Evolutionary conservation across 35 echinoderm and acorn worm species (phyloP).

Genomic region (Apostichopus parvimensis): DNA sequence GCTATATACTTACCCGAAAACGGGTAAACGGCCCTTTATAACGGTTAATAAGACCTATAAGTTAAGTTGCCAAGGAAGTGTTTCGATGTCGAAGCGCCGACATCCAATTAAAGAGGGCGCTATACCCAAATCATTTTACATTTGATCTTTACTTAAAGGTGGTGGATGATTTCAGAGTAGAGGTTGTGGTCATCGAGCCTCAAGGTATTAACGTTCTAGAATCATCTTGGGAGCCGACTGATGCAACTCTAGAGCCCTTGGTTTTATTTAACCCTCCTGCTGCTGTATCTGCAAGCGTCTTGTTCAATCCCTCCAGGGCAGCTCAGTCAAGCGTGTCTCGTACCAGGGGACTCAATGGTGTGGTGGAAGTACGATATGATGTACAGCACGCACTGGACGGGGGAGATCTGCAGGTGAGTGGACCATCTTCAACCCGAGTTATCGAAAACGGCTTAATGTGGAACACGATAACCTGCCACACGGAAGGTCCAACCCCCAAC

Average conservation of each 20-base stretch:
- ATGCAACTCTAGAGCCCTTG: neutral
- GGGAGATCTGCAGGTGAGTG: conserved; percentile 24
- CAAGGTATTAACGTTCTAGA: neutral
- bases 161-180: neutral
- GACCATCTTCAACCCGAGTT: neutral
- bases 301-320: conserved; percentile 15
- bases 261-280: conserved; percentile 2
- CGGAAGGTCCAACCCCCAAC: too few relatives aligned
- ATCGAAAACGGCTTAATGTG: too few relatives aligned
- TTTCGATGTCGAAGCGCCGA: too few relatives aligned
- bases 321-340: neutral
- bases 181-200: conserved; percentile 19
- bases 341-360: conserved; percentile 1
- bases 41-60: too few relatives aligned
- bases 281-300: neutral
- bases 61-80: too few relatives aligned
- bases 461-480: too few relatives aligned
- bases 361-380: conserved; percentile 9
- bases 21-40: too few relatives aligned
- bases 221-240: conserved; percentile 20
- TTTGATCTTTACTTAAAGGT: neutral
- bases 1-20: too few relatives aligned
- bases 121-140: too few relatives aligned
- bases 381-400: conserved; percentile 2
- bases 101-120: too few relatives aligned